Conservation (phyloP, 2,113 vertebrate species). For the Dipodomys spectabilis region DNA sequence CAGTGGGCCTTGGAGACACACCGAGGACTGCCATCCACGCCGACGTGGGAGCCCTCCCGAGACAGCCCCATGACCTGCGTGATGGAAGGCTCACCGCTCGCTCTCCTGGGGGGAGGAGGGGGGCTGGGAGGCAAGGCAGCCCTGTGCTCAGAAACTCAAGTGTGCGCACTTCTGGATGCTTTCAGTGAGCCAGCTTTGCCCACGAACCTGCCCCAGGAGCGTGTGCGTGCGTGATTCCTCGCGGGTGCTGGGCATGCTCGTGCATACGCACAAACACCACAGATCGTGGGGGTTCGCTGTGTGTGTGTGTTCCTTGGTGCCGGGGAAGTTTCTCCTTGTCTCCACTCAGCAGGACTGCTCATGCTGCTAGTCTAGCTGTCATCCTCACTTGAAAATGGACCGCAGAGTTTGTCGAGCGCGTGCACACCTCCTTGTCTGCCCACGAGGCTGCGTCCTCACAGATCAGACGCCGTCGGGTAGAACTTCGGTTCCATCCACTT, state of each 20-base stretch:
- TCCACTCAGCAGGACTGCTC: neutral
- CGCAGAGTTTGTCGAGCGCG: neutral
- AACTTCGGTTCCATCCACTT: conserved; percentile 26
- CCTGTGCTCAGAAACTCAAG: neutral
- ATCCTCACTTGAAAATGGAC: neutral
- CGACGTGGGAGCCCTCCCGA: conserved; percentile 61
- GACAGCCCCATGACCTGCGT: neutral
- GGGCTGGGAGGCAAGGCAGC: neutral
- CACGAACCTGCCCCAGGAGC: too few species aligned
- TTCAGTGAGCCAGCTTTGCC: neutral
- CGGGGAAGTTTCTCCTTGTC: conserved; percentile 17
- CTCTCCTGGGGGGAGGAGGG: too few species aligned
- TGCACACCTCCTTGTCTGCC: neutral
- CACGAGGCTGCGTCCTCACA: neutral
- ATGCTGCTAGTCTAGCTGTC: conserved; percentile 7
- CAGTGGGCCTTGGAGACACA: conserved; percentile 72
- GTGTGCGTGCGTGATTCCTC: too few species aligned
- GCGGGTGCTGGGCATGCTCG: too few species aligned
- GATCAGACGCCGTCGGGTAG: neutral
- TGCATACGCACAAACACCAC: too few species aligned
- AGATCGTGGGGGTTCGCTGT: too few species aligned
- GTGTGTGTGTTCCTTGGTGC: neutral
- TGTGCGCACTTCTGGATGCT: conserved; percentile 22
- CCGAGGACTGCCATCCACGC: conserved; percentile 65
- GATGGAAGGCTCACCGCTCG: neutral